These are phyloP conservation scores for Morinoia aosen DNA, from an alignment of 2,888 invertebrate species.

Conservation along the genomic window DNA sequence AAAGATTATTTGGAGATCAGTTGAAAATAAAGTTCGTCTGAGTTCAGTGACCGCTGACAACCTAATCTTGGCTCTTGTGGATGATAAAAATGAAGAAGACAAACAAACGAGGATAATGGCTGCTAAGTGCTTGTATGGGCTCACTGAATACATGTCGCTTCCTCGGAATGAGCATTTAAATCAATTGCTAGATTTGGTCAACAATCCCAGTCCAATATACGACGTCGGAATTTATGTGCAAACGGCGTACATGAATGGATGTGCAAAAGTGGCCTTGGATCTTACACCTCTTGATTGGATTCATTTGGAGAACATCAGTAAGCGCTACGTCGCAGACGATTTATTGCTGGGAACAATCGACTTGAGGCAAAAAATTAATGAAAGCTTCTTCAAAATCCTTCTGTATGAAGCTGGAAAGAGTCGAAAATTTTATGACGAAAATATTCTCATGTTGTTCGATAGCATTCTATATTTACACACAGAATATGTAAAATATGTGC, in stretches of 20 bases:
- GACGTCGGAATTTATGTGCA: neutral
- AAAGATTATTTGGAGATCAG: neutral
- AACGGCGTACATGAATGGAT: neutral
- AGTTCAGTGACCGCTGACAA: neutral
- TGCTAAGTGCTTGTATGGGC: neutral
- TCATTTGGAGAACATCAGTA: neutral
- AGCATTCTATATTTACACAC: neutral
- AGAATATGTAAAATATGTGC: neutral
- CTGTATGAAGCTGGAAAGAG: neutral
- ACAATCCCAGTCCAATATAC: neutral
- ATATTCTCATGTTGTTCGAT: neutral
- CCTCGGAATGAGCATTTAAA: neutral
- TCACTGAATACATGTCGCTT: neutral
- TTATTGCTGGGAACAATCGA: neutral
- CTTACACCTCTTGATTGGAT: neutral
- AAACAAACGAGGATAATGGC: neutral
- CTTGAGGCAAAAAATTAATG: neutral
- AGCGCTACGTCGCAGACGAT: neutral
- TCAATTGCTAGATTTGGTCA: constrained; percentile 22
- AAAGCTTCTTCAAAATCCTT: neutral
- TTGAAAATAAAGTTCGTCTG: neutral
- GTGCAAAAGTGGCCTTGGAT: neutral
- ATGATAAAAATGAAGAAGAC: neutral
- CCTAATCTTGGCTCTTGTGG: neutral
- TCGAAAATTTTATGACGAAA: neutral